A percentile compares a stretch with the other conserved stretches of the same genome.
Conservation (phyloP, 2,888 invertebrate species). For the Drosophila suboccidentalis region DNA sequence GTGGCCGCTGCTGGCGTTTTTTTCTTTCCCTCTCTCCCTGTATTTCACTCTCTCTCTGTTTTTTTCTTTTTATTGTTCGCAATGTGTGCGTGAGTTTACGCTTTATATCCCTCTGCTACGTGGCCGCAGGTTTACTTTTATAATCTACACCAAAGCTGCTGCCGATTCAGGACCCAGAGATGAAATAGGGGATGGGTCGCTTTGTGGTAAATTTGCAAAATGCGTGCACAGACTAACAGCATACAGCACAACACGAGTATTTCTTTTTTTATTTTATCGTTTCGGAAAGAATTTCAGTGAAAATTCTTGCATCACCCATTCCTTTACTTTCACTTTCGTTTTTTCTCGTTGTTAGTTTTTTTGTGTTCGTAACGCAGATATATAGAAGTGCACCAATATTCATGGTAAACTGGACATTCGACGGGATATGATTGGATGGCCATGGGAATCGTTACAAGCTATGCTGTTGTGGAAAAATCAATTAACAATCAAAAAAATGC, state of each 20-base stretch:
- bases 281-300: constrained; percentile 37
- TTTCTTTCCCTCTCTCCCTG: not conserved
- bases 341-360: not conserved
- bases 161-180: constrained; percentile 1
- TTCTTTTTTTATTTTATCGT: constrained; percentile 38
- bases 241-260: constrained; percentile 14
- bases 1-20: constrained; percentile 55
- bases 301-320: constrained; percentile 44
- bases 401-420: constrained; percentile 3
- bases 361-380: constrained; percentile 18
- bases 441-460: constrained; percentile 30
- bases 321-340: constrained; percentile 17
- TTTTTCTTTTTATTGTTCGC: constrained; percentile 51
- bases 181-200: constrained; percentile 35
- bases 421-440: not conserved
- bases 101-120: constrained; percentile 74
- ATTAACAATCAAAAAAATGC: constrained; percentile 53
- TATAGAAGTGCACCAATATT: constrained; percentile 33
- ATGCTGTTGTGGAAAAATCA: constrained; percentile 56
- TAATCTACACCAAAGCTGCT: constrained; percentile 63
- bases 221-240: constrained; percentile 75
- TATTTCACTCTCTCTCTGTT: constrained; percentile 14
- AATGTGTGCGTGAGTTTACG: constrained; percentile 76
- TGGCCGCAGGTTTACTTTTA: constrained; percentile 72
- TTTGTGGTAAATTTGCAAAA: constrained; percentile 79